These are phyloP conservation scores for Chamaetylas fuelleborni DNA, from an alignment of 2,113 vertebrate genomes.

Conservation along the genomic window DNA sequence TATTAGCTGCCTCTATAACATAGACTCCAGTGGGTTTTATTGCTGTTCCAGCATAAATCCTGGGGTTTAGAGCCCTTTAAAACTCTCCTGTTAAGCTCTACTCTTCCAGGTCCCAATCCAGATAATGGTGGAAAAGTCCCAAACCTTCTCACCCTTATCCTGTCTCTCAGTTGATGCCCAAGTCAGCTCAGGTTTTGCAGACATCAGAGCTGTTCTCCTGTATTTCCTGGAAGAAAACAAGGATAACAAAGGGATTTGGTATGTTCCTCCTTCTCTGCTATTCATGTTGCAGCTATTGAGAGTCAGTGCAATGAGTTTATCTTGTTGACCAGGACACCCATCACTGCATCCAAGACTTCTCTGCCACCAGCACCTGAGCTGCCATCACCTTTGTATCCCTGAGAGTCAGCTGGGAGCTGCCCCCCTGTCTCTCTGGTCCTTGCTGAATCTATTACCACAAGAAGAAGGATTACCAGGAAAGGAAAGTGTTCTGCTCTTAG, in stretches of 20 bases:
- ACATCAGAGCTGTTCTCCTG: background rate
- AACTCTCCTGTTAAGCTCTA: background rate
- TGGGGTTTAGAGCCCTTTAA: constrained; percentile 11
- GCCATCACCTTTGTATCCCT: background rate
- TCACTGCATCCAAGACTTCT: background rate
- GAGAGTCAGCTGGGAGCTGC: background rate
- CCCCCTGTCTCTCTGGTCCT: background rate
- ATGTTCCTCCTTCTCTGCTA: background rate
- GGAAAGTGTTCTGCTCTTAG: background rate
- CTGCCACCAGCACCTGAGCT: background rate
- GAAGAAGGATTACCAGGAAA: background rate
- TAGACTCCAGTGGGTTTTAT: background rate
- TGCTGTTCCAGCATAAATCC: constrained; percentile 1
- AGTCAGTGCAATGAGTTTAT: background rate
- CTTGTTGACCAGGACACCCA: background rate
- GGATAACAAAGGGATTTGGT: background rate
- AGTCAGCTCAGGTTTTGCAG: background rate
- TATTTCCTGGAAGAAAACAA: background rate
- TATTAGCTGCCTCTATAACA: constrained; percentile 24
- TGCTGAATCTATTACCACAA: background rate
- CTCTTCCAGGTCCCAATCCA: background rate
- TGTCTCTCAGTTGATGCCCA: background rate
- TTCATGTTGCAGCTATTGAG: background rate
- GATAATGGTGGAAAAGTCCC: background rate
- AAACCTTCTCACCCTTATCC: background rate